Conservation (phyloP, 2,113 vertebrate genomes). For the Murina feae region DNA sequence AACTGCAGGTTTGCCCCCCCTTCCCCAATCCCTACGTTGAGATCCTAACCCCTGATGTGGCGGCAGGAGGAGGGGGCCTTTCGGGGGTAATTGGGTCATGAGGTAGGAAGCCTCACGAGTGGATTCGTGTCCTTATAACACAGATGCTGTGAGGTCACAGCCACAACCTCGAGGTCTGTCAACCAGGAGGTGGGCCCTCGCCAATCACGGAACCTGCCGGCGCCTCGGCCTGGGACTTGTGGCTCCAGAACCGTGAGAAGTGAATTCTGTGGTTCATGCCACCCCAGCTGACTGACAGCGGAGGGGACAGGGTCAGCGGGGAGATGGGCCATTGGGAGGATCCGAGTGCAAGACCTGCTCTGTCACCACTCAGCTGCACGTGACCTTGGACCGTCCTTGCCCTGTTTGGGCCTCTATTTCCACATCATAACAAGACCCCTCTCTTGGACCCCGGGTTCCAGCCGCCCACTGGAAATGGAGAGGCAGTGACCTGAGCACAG, state of each 20-base stretch:
- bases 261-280: neutral
- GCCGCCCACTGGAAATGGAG: neutral
- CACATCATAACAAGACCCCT: accelerated
- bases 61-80: neutral
- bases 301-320: too few species aligned
- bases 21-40: neutral
- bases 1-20: neutral
- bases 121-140: neutral
- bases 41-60: neutral
- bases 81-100: neutral
- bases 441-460: neutral
- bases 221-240: neutral
- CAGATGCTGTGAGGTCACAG: neutral
- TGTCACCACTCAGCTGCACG: neutral
- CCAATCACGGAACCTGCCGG: accelerated
- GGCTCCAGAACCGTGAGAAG: neutral
- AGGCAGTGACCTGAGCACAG: neutral
- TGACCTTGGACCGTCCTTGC: neutral
- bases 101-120: neutral
- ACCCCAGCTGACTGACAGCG: neutral
- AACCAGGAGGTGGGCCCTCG: neutral
- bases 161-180: accelerated
- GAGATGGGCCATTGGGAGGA: neutral
- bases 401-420: neutral
- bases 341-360: neutral